phyloP scores from a whole-genome alignment of 2,797 vertebrate species.

The Agapornis canus region DNA sequence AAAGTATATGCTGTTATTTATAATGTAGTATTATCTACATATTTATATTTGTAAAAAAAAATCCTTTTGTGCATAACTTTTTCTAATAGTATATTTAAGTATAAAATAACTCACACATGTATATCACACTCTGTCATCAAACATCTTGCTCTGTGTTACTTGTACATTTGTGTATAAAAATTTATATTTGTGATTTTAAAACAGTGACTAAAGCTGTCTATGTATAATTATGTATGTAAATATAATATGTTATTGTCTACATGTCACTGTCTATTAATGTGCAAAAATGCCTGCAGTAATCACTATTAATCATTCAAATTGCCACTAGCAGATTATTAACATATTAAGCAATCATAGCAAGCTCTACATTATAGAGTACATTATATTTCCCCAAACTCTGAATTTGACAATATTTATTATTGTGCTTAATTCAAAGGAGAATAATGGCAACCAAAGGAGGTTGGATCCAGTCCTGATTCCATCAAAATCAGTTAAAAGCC shows the following conservation, averaged over 20 bases:
- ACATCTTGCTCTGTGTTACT: slow-evolving; percentile 71
- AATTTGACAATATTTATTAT: slow-evolving; percentile 14
- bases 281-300: slow-evolving; percentile 42
- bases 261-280: slow-evolving; percentile 55
- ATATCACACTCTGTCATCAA: slow-evolving; percentile 77
- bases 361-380: background rate
- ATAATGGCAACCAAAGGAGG: background rate
- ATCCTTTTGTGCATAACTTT: background rate
- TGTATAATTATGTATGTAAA: slow-evolving; percentile 84
- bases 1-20: slow-evolving; percentile 17
- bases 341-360: background rate
- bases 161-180: slow-evolving; percentile 90
- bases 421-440: background rate
- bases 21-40: background rate
- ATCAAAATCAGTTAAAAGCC: background rate
- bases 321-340: slow-evolving; percentile 25
- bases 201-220: slow-evolving; percentile 76
- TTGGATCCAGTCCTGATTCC: background rate
- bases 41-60: slow-evolving; percentile 51
- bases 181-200: slow-evolving; percentile 81
- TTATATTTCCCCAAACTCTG: background rate
- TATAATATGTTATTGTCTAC: slow-evolving; percentile 80
- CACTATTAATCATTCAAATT: slow-evolving; percentile 23
- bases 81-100: slow-evolving; percentile 42
- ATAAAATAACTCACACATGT: slow-evolving; percentile 64